Base-by-base conservation (phyloP, 2,888 invertebrate species). In the Ectemnius lituratus region DNA sequence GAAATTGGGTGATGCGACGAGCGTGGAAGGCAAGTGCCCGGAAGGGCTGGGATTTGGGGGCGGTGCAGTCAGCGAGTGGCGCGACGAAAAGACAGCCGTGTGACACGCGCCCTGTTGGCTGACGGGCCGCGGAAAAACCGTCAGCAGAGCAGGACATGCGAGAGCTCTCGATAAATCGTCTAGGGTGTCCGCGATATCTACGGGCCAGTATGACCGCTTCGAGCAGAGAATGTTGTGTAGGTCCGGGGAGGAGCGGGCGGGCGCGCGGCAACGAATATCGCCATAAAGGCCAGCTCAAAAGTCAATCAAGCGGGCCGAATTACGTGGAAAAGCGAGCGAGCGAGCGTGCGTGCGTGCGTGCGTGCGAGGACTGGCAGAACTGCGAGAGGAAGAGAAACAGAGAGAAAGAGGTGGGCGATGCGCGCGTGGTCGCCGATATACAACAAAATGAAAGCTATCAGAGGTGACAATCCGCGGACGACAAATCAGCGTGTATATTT, bases 401-500 rank as follows among this genome's bases (percentile, higher is more conserved):
- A 14, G 49, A 49, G 64, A 28, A 16, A 56, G 64, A 16, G 65
- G 57, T 20, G 37, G 57, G 63, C 4, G 37, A 37, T 13, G 52
- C 52, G 66, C 67, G 68, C 59, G 63, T 62, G 70, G 66, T 76
- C 77, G 70, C 81, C 83, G 83, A 83, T 83, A 85, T 84, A 83
- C 85, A 85, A 87, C 87, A 85, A 88, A 88, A 87, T 86, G 85
- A 89, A 88, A 88, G 87, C 88, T 88, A 88, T 89, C 88, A 87
- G 87, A 87, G 88, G 88, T 89, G 89, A 90, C 89, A 88, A 89
- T 89, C 85, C 88, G 87, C 87, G 87, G 84, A 86, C 87, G 89
- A 88, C 90, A 88, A 90, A 90, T 90, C 90, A 88, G 88, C 86
- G 86, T 89, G 89, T 87, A 90, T 90, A 90, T 90, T 90, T 90